phyloP scores from a whole-genome alignment of 2,888 invertebrate species.

The Apocheima hispidaria region DNA sequence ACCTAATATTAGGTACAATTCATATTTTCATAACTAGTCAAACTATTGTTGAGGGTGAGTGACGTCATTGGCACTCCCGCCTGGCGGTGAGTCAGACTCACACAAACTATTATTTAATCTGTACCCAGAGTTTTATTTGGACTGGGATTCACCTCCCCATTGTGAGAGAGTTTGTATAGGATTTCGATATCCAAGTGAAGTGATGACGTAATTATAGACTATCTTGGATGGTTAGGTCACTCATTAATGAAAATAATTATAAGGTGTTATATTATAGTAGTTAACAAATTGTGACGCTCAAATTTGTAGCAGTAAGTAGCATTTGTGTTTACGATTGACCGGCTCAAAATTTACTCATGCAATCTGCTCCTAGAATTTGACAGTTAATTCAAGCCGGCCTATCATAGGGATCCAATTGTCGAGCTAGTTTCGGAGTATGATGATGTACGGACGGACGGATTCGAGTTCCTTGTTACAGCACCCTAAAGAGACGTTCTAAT shows the following conservation, averaged over 20 bases:
- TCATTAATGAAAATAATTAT: conserved; percentile 4
- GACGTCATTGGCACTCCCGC: conserved; percentile 15
- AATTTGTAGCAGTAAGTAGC: background rate
- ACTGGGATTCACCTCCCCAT: conserved; percentile 5
- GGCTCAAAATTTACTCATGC: no score
- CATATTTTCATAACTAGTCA: background rate
- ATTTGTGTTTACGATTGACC: background rate
- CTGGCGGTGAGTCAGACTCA: conserved; percentile 4
- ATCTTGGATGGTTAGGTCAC: background rate
- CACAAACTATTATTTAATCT: no score
- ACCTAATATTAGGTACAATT: background rate
- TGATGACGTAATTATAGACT: conserved; percentile 3
- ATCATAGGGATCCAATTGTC: no score
- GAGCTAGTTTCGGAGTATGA: no score
- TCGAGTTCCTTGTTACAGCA: no score
- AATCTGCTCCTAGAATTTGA: no score
- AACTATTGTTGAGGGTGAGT: conserved; percentile 4
- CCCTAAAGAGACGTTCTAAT: no score
- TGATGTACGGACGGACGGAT: no score
- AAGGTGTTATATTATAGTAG: background rate
- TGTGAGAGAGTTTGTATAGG: conserved; percentile 4
- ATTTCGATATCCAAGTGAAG: conserved; percentile 7
- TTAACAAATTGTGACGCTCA: conserved; percentile 20
- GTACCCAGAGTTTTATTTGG: background rate
- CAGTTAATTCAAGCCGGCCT: no score